phyloP scores from a whole-genome alignment of 2,797 vertebrate genomes.

The Manis pentadactyla region DNA sequence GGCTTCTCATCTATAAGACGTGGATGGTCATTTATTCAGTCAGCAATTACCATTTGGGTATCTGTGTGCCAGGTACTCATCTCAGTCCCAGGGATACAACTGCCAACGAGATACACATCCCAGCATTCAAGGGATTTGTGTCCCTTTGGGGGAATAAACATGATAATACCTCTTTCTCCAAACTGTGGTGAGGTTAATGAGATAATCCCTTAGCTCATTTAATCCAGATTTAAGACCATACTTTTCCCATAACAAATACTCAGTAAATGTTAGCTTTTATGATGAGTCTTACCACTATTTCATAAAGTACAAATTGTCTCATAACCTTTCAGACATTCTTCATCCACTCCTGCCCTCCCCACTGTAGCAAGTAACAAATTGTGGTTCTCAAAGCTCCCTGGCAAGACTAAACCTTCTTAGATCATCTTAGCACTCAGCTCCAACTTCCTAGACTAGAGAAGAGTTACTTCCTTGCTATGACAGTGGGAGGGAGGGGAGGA shows the following conservation, averaged over 20 bases:
- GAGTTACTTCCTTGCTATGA: not conserved
- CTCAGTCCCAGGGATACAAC: not conserved
- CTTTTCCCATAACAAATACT: not conserved
- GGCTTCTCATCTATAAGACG: not conserved
- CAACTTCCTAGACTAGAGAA: not conserved
- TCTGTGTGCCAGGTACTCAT: not conserved
- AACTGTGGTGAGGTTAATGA: not conserved
- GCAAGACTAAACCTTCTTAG: not conserved
- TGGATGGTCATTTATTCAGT: not conserved
- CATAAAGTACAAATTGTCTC: not conserved
- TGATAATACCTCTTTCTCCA: not conserved
- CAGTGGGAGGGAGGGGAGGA: not conserved
- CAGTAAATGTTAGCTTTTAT: not conserved
- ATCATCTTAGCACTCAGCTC: not conserved
- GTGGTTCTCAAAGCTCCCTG: not conserved
- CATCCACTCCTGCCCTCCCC: not conserved
- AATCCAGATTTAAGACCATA: not conserved
- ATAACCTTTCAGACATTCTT: not conserved
- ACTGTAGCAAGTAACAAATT: not conserved
- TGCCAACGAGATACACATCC: not conserved
- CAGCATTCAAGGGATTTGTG: not conserved
- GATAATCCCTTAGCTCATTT: not conserved
- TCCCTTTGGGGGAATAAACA: not conserved
- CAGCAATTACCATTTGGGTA: not conserved
- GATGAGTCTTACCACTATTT: not conserved